Evolutionary conservation across 2,113 vertebrate species (phyloP).

Genomic region (Junco hyemalis): DNA sequence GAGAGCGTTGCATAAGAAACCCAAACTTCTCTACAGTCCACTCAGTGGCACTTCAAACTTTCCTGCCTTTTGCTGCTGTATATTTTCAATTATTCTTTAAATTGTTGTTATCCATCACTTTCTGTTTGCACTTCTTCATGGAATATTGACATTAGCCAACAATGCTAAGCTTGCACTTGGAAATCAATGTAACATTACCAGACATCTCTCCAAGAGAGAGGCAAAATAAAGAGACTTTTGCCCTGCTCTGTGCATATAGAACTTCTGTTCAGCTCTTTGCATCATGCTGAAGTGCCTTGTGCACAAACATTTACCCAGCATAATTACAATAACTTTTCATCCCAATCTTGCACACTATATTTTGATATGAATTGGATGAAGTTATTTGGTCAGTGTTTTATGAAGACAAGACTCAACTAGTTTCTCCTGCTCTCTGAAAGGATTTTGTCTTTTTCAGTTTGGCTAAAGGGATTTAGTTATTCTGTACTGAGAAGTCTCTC

Average conservation of each 20-base stretch:
- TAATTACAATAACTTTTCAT: background rate
- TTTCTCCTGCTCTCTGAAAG: background rate
- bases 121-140: background rate
- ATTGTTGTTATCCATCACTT: background rate
- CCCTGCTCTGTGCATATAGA: rapidly evolving
- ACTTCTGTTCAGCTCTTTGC: background rate
- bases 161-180: background rate
- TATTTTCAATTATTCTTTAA: background rate
- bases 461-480: background rate
- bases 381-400: background rate
- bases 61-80: background rate
- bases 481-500: background rate
- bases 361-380: background rate
- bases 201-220: background rate
- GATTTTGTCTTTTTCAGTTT: background rate
- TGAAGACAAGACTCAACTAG: background rate
- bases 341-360: rapidly evolving
- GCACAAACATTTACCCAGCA: background rate
- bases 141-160: background rate
- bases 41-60: background rate
- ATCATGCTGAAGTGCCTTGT: background rate
- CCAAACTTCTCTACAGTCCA: background rate
- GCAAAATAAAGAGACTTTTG: background rate
- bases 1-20: background rate
- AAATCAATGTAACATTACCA: background rate